These are phyloP conservation scores for Rhopalosiphum padi DNA, from an alignment of 1,140 invertebrate species.

Conservation along the genomic window DNA sequence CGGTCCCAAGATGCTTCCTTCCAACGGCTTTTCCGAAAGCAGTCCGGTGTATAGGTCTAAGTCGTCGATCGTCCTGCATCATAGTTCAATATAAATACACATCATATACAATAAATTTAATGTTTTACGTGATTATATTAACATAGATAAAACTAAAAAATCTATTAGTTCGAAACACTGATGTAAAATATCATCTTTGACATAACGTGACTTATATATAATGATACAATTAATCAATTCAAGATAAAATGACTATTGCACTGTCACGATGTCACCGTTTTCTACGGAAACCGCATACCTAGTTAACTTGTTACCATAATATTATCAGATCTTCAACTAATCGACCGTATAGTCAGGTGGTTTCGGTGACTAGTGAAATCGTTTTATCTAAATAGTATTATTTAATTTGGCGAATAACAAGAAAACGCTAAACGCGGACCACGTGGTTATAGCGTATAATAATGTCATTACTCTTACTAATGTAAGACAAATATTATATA, in stretches of 20 bases:
- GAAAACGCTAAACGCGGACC: too few relatives aligned
- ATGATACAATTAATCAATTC: background rate
- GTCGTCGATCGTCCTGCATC: slow-evolving; percentile 75
- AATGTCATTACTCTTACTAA: too few relatives aligned
- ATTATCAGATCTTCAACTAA: too few relatives aligned
- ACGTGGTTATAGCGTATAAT: too few relatives aligned
- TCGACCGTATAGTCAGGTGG: too few relatives aligned
- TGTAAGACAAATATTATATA: too few relatives aligned
- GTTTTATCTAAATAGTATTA: too few relatives aligned
- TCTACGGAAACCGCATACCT: too few relatives aligned
- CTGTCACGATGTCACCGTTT: too few relatives aligned
- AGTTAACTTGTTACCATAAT: too few relatives aligned
- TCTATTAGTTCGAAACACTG: background rate
- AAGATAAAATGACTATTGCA: background rate
- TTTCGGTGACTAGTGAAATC: too few relatives aligned
- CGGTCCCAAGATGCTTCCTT: slow-evolving; percentile 78
- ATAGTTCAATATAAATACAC: background rate
- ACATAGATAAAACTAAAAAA: background rate
- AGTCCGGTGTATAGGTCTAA: slow-evolving; percentile 88
- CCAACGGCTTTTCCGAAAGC: slow-evolving; percentile 75
- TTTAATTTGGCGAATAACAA: too few relatives aligned
- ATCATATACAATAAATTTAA: background rate
- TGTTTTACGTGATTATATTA: background rate
- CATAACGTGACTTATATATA: background rate
- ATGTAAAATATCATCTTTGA: background rate